Base-by-base conservation (phyloP, 2,797 vertebrate species). In the Sandelia bainsii region DNA sequence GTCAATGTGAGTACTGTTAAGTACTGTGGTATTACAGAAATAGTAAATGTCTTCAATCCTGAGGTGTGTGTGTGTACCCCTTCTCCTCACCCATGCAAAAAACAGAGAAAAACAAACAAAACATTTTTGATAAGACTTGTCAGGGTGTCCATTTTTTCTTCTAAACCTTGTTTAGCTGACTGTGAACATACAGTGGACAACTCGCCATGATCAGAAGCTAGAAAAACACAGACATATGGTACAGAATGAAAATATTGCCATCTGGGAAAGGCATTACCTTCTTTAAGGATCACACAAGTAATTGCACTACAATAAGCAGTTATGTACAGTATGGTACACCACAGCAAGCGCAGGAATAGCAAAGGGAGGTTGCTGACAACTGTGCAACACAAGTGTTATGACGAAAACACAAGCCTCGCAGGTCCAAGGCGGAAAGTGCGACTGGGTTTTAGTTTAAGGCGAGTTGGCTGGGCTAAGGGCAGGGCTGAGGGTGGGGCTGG, bases 381-480 rank as follows among this genome's bases (percentile, higher is more conserved):
- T 94, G 92, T 94, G 94, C 93, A 93, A 94, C 91, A 92, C 78
- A 77, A 89, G 91, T 91, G 80, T 92, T 87, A 89, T 79, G 89
- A 88, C 74, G 74, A 87, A 85, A 87, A 89, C 73, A 84, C 66
- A 51, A 79, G 84, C 88, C 91, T 91, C 90, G 74, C 82, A 83
- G 79, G 87, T 72, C 53, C 72, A 90, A 89, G 84, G 92, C 87
- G 69, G 84, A 92, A 95, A 95, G 96, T 95, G 96, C 95, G 90
- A 91, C 87, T 71, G 79, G 86, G 83, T 84, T 85, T 88, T 71
- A 89, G 80, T 91, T 96, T 97, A 99, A 42, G 98, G 98, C 75
- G 98, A 99, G 91, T 95, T 98, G 92, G 97, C 97, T 0, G 98
- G 97, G 90, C 97, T 99, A 80, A 95, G 95, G 6, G 96, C 88